These are phyloP conservation scores for Flabesymbios commensalis DNA, from an alignment of 2,888 invertebrate genomes.

Conservation along the genomic window DNA sequence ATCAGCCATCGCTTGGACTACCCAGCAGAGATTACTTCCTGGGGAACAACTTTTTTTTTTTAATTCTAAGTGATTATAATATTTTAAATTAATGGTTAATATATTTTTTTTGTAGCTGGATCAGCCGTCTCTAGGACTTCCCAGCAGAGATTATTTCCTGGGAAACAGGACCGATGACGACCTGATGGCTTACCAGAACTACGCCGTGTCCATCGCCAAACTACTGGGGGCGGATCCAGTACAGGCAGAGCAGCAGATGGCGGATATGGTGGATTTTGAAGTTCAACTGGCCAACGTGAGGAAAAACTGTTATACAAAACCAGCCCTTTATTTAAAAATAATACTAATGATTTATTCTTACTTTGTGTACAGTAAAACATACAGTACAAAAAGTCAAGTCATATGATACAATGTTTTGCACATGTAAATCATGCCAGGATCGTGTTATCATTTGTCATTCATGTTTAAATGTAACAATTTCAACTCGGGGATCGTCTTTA, in stretches of 20 bases:
- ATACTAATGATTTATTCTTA: no score
- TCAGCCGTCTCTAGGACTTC: constrained; percentile 84
- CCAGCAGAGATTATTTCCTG: constrained; percentile 65
- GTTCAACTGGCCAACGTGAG: constrained; percentile 87
- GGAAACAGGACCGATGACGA: constrained; percentile 43
- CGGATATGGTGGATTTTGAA: constrained; percentile 81
- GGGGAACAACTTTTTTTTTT: no score
- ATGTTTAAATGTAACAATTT: no score
- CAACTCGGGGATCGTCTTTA: no score
- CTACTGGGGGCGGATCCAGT: constrained; percentile 77
- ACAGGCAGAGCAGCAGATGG: constrained; percentile 69
- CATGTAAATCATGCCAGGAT: no score
- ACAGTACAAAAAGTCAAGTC: no score
- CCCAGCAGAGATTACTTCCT: constrained; percentile 68
- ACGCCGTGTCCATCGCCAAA: constrained; percentile 85
- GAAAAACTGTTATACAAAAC: constrained; percentile 38
- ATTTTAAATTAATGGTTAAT: no score
- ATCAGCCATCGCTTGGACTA: constrained; percentile 84
- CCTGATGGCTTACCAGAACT: constrained; percentile 82
- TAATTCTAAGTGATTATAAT: no score
- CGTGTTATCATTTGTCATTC: no score
- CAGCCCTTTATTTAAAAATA: no score
- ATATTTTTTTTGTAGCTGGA: constrained; percentile 75
- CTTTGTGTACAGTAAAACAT: no score
- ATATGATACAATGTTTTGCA: no score